These are phyloP conservation scores for Luperina nickerlii DNA, from an alignment of 2,888 invertebrate genomes.

Conservation along the genomic window DNA sequence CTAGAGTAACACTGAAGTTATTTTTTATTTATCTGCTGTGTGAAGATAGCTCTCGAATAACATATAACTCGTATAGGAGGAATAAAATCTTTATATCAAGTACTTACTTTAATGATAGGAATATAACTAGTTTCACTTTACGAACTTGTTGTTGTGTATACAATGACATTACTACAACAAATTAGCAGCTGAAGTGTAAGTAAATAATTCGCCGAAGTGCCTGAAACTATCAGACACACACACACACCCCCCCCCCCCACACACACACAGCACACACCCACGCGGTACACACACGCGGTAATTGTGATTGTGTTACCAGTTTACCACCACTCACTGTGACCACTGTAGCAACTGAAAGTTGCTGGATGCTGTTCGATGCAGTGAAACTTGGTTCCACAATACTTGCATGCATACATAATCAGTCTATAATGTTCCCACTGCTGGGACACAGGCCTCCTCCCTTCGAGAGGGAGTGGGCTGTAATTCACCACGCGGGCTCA, in stretches of 20 bases:
- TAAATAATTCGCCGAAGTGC: background rate
- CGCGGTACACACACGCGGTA: background rate
- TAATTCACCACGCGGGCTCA: too few relatives aligned
- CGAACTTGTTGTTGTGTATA: slow-evolving; percentile 15
- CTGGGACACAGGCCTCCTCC: too few relatives aligned
- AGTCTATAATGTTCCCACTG: too few relatives aligned
- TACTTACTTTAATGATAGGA: slow-evolving; percentile 14
- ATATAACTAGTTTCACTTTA: slow-evolving; percentile 32
- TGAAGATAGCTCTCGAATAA: slow-evolving; percentile 40
- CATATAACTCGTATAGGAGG: slow-evolving; percentile 28
- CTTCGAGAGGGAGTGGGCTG: too few relatives aligned
- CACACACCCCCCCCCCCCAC: too few relatives aligned
- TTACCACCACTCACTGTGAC: background rate
- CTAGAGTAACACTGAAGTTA: slow-evolving; percentile 76
- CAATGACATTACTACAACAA: slow-evolving; percentile 11
- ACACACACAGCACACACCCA: too few relatives aligned
- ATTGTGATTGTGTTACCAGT: background rate
- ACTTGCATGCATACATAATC: too few relatives aligned
- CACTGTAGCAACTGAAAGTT: background rate
- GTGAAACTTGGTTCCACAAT: too few relatives aligned
- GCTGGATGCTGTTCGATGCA: too few relatives aligned
- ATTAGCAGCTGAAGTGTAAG: slow-evolving; percentile 14
- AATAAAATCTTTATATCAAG: slow-evolving; percentile 35
- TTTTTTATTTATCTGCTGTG: slow-evolving; percentile 79
- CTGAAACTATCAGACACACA: background rate